Conservation (phyloP, 2,113 vertebrate genomes). For the Limanda limanda region DNA sequence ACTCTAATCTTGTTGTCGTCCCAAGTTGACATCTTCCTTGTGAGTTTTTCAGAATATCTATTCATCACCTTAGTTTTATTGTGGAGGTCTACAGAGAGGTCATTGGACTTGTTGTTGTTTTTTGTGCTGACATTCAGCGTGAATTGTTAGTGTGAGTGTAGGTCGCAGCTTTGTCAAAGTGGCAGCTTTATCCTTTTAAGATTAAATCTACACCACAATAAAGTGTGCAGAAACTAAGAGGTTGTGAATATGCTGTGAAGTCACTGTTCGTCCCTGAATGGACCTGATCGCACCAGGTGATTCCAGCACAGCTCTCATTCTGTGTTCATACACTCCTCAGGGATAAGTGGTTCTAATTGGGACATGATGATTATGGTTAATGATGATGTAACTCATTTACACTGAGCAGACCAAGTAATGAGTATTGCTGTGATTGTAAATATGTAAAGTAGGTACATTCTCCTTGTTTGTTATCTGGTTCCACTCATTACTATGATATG, state of each 20-base stretch:
- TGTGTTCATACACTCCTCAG: not conserved
- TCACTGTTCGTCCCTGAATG: not conserved
- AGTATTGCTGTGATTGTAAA: not conserved
- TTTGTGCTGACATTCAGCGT: not conserved
- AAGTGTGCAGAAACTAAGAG: not conserved
- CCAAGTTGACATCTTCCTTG: too few relatives aligned
- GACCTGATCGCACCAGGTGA: constrained; percentile 5
- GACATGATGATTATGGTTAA: not conserved
- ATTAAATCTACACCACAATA: not conserved
- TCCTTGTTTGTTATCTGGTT: not conserved
- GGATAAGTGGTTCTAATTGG: not conserved
- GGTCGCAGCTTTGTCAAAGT: not conserved
- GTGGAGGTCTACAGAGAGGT: not conserved
- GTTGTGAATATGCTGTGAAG: not conserved
- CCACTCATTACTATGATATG: not conserved
- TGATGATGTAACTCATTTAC: not conserved
- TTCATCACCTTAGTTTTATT: too few relatives aligned
- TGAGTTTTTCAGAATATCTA: too few relatives aligned
- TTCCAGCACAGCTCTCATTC: constrained; percentile 2
- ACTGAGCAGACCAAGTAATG: not conserved
- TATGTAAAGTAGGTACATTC: not conserved
- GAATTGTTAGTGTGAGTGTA: too few relatives aligned
- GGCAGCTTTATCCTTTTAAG: not conserved
- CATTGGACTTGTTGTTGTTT: too few relatives aligned
- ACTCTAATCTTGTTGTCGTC: too few relatives aligned